Evolutionary conservation across 2,113 vertebrate species (phyloP).

Genomic region (Seriola dumerili): DNA sequence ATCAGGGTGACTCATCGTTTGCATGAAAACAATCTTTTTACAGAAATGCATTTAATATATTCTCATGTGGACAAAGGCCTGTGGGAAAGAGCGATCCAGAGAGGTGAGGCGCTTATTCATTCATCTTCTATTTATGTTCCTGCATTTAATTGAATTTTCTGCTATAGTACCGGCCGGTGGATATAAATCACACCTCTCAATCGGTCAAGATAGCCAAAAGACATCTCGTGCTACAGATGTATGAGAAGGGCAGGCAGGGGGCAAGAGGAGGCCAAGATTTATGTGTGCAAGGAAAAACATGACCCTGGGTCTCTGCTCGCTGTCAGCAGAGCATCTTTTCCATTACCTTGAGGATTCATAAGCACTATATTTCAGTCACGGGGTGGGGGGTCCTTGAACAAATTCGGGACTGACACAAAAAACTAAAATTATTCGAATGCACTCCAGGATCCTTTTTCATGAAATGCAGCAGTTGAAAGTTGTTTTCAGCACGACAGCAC

Average conservation of each 20-base stretch:
- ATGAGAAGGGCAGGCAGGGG: conserved; percentile 58
- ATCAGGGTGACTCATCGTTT: conserved; percentile 18
- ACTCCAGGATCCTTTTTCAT: background rate
- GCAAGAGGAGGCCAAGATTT: conserved; percentile 73
- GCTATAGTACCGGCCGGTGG: conserved; percentile 37
- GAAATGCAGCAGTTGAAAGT: conserved; percentile 29
- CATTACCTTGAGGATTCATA: conserved; percentile 78
- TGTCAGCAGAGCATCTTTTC: conserved; percentile 75
- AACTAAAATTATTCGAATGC: conserved; percentile 21
- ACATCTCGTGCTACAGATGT: conserved; percentile 61
- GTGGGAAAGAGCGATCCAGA: conserved; percentile 29
- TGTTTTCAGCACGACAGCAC: background rate
- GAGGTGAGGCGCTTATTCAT: conserved; percentile 62
- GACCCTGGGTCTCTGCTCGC: conserved; percentile 68
- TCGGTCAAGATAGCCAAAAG: conserved; percentile 73
- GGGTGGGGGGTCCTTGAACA: conserved; percentile 59
- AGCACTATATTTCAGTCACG: conserved; percentile 69
- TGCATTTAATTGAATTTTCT: conserved; percentile 81
- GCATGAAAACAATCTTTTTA: conserved; percentile 36
- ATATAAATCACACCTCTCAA: conserved; percentile 78
- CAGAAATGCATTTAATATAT: conserved; percentile 27
- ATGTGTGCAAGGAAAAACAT: conserved; percentile 70
- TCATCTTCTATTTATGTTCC: conserved; percentile 77
- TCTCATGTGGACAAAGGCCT: conserved; percentile 40
- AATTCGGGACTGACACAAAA: conserved; percentile 53